A percentile compares a stretch with the other conserved stretches of the same genome.
phyloP scores from a whole-genome alignment of 2,113 vertebrate species.

The Regulus satrapa region DNA sequence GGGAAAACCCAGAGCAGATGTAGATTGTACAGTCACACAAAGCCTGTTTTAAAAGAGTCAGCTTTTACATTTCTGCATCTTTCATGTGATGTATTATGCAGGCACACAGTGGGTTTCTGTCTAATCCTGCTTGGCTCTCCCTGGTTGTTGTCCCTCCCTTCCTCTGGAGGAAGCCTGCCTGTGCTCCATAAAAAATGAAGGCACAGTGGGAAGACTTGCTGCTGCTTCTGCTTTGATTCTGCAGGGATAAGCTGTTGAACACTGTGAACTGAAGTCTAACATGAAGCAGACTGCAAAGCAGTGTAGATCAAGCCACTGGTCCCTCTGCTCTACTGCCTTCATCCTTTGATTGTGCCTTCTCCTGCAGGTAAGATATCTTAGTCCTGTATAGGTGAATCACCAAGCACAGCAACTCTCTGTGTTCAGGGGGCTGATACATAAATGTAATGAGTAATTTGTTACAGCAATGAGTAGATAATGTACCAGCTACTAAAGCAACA shows the following conservation, averaged over 20 bases:
- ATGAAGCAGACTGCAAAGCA: neutral
- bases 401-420: fast-evolving
- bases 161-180: neutral
- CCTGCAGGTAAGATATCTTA: neutral
- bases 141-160: no score
- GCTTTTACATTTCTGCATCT: neutral
- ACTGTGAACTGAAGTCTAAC: neutral
- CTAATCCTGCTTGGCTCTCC: neutral
- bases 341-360: neutral
- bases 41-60: neutral
- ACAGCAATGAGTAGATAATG: neutral
- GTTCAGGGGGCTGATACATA: neutral
- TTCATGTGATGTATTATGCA: neutral
- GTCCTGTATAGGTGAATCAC: neutral
- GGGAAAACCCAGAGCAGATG: neutral
- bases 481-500: neutral
- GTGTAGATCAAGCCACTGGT: fast-evolving
- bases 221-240: neutral
- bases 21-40: neutral
- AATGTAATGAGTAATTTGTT: neutral
- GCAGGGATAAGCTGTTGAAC: neutral
- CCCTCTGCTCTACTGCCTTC: neutral
- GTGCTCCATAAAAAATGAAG: neutral
- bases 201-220: neutral
- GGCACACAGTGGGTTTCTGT: fast-evolving